Base-by-base conservation (phyloP, 2,797 vertebrate genomes). In the Clarias pachynema region DNA sequence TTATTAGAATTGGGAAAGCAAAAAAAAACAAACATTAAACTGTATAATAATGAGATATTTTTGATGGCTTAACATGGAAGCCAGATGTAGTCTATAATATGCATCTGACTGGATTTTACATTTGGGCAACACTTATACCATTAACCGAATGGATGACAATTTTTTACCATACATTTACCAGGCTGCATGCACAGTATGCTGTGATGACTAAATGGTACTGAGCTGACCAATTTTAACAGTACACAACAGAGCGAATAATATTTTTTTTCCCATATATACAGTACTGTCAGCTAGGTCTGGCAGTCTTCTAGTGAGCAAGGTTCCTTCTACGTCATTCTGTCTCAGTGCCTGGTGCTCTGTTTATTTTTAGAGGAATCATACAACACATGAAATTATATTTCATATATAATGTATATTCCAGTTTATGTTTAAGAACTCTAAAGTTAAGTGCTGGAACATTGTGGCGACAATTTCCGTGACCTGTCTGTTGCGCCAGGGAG, bases 341-440 rank as follows among this genome's bases (percentile, higher is more conserved):
- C 86, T 86, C 84, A 88, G 85, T 90, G 89, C 89, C 89, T 90
- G 88, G 86, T 84, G 82, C 85, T 86, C 81, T 86, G 79, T 85
- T 85, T 85, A 81, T 88, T 88, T 89, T 88, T 82, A 88, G 87
- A 66, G 84, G 81, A 85, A 78, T 86, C 79, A 20, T 68, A 83
- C 40, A 56, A 84, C 87, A 85, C 84, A 87, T 78, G 82, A 87
- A 87, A 88, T 81, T 81, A 49, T 66, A 81, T 68, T 80, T 81
- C 79, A 84, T 85, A 84, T 84, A 84, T 86, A 85, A 87, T 75
- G 79, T 86, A 89, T 85, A 88, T 86, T 72, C 85, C 78, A 60
- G 77, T 87, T 82, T 84, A 88, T 86, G 81, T 69, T 66, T 87
- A 85, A 81, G 57, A 82, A 86, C 84, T 74, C 83, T 84, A 88